Conservation (phyloP, 2,113 vertebrate genomes). For the Thinocorus orbignyianus region DNA sequence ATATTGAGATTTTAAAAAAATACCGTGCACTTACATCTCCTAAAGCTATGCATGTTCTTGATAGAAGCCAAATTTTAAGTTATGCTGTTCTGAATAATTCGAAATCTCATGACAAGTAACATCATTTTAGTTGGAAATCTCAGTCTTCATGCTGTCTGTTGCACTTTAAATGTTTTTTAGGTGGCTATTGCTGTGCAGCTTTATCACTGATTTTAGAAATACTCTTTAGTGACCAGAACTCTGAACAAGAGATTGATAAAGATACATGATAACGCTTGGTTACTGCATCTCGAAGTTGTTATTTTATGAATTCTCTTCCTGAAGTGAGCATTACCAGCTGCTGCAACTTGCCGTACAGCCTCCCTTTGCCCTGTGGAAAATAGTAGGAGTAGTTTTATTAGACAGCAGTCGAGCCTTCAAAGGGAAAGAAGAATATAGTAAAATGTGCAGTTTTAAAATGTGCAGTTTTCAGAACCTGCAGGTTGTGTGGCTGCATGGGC, state of each 20-base stretch:
- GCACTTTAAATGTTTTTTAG: neutral
- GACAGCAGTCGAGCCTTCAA: neutral
- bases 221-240: neutral
- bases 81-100: neutral
- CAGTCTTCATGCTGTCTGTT: neutral
- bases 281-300: neutral
- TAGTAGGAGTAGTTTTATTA: neutral
- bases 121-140: neutral
- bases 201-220: neutral
- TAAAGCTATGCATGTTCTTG: neutral
- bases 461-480: neutral
- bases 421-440: neutral
- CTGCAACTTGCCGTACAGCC: neutral
- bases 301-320: neutral
- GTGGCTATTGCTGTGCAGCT: neutral
- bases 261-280: neutral
- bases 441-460: neutral
- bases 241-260: neutral
- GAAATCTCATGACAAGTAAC: neutral
- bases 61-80: neutral
- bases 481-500: neutral
- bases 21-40: neutral
- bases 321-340: neutral
- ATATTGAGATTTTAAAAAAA: neutral
- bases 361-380: accelerated